Conservation (phyloP, 2,888 invertebrate species). For the Andrena bicolor region DNA sequence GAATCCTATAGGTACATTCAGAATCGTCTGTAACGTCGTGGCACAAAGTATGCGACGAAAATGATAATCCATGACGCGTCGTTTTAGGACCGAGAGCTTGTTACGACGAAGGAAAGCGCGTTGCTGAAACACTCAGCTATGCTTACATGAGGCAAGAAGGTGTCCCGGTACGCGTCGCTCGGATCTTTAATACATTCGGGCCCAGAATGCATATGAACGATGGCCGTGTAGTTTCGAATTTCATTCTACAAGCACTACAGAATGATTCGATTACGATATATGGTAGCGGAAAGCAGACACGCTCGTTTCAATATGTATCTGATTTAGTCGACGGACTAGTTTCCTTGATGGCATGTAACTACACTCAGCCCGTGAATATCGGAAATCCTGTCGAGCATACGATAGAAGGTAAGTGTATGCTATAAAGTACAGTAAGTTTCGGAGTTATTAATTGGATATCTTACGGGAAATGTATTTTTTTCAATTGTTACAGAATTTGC, state of each 20-base stretch:
- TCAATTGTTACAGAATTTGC: constrained; percentile 91
- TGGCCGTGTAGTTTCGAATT: constrained; percentile 99
- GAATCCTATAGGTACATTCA: constrained; percentile 94
- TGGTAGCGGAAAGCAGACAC: constrained; percentile 95
- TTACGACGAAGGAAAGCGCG: constrained; percentile 99
- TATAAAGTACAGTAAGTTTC: neutral
- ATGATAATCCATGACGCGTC: neutral
- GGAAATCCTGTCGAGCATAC: constrained; percentile 99
- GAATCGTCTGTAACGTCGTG: neutral
- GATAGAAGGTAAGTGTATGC: constrained; percentile 89
- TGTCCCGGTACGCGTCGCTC: constrained; percentile 96
- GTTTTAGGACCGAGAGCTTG: constrained; percentile 94
- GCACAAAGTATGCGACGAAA: neutral
- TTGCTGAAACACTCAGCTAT: constrained; percentile 97
- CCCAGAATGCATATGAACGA: constrained; percentile 99
- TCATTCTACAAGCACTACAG: constrained; percentile 98
- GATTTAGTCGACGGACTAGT: constrained; percentile 98
- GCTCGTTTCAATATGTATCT: constrained; percentile 99
- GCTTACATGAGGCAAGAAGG: constrained; percentile 99
- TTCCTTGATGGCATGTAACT: constrained; percentile 97
- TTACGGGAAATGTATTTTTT: neutral
- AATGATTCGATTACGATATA: constrained; percentile 97
- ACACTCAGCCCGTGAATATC: constrained; percentile 96
- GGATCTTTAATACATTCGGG: constrained; percentile 99
- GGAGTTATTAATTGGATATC: neutral